phyloP scores from a whole-genome alignment of 2,888 invertebrate genomes.

The Cosmopolites sordidus region DNA sequence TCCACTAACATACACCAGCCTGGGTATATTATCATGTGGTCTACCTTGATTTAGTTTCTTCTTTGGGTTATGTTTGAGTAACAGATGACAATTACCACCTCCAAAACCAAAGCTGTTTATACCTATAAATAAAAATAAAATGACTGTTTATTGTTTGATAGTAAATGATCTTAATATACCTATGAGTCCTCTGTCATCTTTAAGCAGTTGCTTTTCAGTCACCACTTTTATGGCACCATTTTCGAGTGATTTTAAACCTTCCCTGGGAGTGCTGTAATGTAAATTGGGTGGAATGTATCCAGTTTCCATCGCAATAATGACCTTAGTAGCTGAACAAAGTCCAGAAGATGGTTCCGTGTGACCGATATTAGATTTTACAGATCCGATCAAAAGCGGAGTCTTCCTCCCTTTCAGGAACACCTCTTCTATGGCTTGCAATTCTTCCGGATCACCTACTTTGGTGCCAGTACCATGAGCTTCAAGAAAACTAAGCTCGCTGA shows the following conservation, averaged over 20 bases:
- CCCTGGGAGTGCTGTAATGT: constrained; percentile 54
- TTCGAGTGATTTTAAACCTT: constrained; percentile 57
- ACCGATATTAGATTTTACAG: constrained; percentile 91
- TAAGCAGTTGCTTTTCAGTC: constrained; percentile 63
- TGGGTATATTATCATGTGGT: constrained; percentile 63
- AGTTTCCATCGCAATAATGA: constrained; percentile 63
- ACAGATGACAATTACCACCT: constrained; percentile 75
- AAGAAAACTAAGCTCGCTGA: constrained; percentile 67
- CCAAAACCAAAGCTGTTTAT: constrained; percentile 94
- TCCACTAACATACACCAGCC: constrained; percentile 71
- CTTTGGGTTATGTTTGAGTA: constrained; percentile 59
- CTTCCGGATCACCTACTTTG: constrained; percentile 86
- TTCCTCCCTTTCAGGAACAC: constrained; percentile 72
- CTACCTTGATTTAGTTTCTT: constrained; percentile 58
- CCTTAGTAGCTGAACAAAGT: constrained; percentile 75
- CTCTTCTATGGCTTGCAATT: constrained; percentile 76
- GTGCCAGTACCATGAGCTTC: constrained; percentile 87
- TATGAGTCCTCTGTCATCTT: constrained; percentile 61
- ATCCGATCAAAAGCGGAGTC: constrained; percentile 72
- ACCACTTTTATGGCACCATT: constrained; percentile 68
- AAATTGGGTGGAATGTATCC: constrained; percentile 81
- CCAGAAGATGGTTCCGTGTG: constrained; percentile 87
- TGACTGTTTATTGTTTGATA: not conserved
- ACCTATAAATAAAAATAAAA: constrained; percentile 46
- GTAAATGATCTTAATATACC: constrained; percentile 46